Evolutionary conservation across 2,888 invertebrate genomes (phyloP).

Genomic region (Allacma fusca): DNA sequence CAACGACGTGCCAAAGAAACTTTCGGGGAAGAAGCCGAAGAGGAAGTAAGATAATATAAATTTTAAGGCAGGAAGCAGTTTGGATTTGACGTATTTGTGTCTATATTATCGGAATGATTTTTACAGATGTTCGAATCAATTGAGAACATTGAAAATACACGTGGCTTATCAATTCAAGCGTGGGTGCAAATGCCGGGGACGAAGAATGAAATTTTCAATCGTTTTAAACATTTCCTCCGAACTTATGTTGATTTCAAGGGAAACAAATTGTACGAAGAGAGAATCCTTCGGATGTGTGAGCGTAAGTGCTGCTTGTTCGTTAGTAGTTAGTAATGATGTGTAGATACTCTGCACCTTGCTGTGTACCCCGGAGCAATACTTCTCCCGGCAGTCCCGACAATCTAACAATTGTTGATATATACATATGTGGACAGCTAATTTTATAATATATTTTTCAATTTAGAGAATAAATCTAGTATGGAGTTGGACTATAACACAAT

Average conservation of each 20-base stretch:
- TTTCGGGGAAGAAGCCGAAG: slow-evolving; percentile 33
- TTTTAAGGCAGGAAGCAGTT: not conserved
- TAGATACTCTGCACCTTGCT: too few species aligned
- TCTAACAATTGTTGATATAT: too few species aligned
- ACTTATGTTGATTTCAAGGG: slow-evolving; percentile 88
- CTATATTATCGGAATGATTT: too few species aligned
- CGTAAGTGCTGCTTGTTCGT: slow-evolving; percentile 63
- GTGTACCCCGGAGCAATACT: too few species aligned
- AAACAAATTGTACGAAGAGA: slow-evolving; percentile 88
- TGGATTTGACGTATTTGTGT: too few species aligned
- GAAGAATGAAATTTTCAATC: slow-evolving; percentile 92
- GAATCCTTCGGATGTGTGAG: slow-evolving; percentile 94
- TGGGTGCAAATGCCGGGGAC: slow-evolving; percentile 98
- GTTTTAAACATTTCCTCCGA: slow-evolving; percentile 87
- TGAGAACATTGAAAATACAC: slow-evolving; percentile 97
- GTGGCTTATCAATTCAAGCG: slow-evolving; percentile 91
- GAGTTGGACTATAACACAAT: slow-evolving; percentile 92
- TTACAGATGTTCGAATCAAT: slow-evolving; percentile 83
- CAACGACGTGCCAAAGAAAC: slow-evolving; percentile 28
- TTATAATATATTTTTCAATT: slow-evolving; percentile 35
- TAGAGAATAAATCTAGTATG: slow-evolving; percentile 77
- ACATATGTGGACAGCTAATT: not conserved
- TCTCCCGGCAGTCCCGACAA: too few species aligned
- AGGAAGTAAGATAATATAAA: slow-evolving; percentile 28
- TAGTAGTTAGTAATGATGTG: not conserved